Conservation (phyloP, 2,797 vertebrate genomes). For the Macropus fuliginosus region DNA sequence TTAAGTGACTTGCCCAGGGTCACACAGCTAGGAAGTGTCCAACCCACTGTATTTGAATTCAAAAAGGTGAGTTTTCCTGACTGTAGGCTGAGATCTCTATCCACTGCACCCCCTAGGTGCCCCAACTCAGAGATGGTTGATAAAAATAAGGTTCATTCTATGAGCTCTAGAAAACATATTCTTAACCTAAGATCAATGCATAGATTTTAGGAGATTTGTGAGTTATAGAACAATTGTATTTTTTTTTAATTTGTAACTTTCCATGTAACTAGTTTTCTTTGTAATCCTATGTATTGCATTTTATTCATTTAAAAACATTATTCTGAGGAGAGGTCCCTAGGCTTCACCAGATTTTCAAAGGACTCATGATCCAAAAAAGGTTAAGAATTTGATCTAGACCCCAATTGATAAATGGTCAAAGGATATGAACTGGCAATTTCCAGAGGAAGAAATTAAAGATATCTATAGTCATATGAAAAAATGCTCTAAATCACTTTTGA, state of each 20-base stretch:
- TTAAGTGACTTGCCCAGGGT: background rate
- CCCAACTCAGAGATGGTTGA: background rate
- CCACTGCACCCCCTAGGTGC: background rate
- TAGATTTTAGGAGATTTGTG: background rate
- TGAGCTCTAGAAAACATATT: background rate
- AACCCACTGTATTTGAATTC: background rate
- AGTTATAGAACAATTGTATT: background rate
- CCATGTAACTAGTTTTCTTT: background rate
- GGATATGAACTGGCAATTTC: no score
- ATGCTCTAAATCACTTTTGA: no score
- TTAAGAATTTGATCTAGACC: background rate
- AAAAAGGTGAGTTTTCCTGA: background rate
- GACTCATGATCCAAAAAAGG: constrained; percentile 23
- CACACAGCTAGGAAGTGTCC: background rate
- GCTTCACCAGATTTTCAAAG: background rate
- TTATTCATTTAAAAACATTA: background rate
- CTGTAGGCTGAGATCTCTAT: background rate
- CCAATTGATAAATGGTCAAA: no score
- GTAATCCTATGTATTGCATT: background rate
- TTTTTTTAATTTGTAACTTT: background rate
- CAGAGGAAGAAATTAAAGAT: no score
- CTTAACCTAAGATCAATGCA: background rate
- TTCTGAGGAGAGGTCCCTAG: background rate
- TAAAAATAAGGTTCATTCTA: background rate
- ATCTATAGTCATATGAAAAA: no score